Evolutionary conservation across 2,113 vertebrate species (phyloP).

Genomic region (Oophaga pumilio): DNA sequence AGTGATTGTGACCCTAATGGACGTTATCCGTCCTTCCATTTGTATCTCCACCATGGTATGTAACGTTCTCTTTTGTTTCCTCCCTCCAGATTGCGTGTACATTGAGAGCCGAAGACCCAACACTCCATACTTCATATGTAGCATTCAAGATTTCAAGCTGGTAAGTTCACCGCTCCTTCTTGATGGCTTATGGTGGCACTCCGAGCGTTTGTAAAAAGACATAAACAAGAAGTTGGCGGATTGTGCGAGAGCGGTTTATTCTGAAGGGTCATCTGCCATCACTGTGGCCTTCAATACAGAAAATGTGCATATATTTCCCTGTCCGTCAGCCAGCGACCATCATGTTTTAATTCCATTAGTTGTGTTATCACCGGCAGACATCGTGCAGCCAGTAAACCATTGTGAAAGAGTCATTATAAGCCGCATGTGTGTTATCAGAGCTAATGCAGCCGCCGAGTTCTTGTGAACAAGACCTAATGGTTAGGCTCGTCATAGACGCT

Average conservation of each 20-base stretch:
- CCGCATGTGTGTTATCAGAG: not conserved
- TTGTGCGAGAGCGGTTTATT: not conserved
- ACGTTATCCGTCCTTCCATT: not conserved
- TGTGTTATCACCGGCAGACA: not conserved
- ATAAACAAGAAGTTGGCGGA: not conserved
- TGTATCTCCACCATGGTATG: not conserved
- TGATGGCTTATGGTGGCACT: not conserved
- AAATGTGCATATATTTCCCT: not conserved
- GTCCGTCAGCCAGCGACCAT: not conserved
- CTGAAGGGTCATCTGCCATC: not conserved
- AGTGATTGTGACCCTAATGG: too few species aligned
- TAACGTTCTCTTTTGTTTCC: conserved; percentile 51
- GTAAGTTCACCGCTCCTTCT: conserved; percentile 77
- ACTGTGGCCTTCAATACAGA: not conserved
- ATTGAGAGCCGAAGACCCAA: conserved; percentile 97
- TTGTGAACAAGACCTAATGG: not conserved
- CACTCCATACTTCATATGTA: conserved; percentile 99
- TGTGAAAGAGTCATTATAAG: not conserved
- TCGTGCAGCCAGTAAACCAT: not conserved
- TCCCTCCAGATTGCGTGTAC: conserved; percentile 95
- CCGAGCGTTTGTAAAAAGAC: not conserved
- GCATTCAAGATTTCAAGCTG: conserved; percentile 99
- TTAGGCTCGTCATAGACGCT: not conserved
- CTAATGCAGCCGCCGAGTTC: not conserved
- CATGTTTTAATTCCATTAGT: not conserved